Evolutionary conservation across 2,888 invertebrate species (phyloP).

Genomic region (Athrips mouffetella): DNA sequence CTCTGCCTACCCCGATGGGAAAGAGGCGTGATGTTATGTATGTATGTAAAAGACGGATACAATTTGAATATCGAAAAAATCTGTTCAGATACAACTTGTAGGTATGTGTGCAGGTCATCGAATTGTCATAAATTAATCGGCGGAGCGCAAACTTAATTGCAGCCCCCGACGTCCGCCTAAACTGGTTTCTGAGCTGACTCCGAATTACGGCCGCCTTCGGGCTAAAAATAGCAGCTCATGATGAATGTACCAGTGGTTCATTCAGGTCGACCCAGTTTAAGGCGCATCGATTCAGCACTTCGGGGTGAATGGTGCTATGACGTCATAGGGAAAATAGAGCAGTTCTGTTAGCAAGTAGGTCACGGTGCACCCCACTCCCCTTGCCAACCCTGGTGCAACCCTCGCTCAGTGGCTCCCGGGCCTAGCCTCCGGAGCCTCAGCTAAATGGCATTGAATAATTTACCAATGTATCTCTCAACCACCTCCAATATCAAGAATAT

Average conservation of each 20-base stretch:
- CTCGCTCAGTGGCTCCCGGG: constrained; percentile 21
- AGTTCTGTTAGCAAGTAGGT: constrained; percentile 69
- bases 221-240: constrained; percentile 60
- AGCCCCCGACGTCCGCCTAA: constrained; percentile 44
- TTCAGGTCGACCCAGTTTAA: constrained; percentile 69
- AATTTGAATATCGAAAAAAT: neutral
- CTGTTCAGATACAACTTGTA: neutral
- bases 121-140: constrained; percentile 35
- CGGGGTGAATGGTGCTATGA: constrained; percentile 70
- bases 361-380: constrained; percentile 46
- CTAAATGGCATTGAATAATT: constrained; percentile 24
- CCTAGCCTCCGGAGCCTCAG: neutral
- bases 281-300: constrained; percentile 66
- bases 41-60: too few species aligned
- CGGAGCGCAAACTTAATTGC: constrained; percentile 38
- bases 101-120: constrained; percentile 21
- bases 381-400: constrained; percentile 32
- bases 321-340: constrained; percentile 68
- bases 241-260: constrained; percentile 63
- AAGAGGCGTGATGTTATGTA: too few species aligned
- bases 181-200: constrained; percentile 45
- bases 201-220: constrained; percentile 41
- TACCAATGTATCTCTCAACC: neutral
- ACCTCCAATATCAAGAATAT: too few species aligned
- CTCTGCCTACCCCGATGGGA: too few species aligned